Base-by-base conservation (phyloP, 2,113 vertebrate species). In the Rallus limicola region DNA sequence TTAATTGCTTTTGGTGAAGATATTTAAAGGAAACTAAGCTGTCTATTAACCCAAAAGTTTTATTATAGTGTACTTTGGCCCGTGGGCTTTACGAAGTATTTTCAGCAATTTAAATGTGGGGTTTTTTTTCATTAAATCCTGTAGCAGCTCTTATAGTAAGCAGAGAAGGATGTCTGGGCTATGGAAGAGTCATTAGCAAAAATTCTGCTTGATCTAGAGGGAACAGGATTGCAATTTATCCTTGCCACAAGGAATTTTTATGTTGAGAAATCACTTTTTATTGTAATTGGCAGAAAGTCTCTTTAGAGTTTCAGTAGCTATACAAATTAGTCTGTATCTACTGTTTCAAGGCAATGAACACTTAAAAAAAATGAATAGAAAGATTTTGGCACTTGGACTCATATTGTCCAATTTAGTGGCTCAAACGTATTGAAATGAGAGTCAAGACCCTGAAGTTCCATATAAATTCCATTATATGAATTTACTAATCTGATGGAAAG, bases 181-280 rank as follows among this genome's bases (percentile, higher is more conserved):
- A 12, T 33, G 53, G 16, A 82, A 65, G 44, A 93, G 31, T 65
- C 59, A 77, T 91, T 92, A 95, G 63, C n/a, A 90, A 91, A 95
- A 95, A 33, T 29, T 64, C 28, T 50, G 1, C 74, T 82, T 74
- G 25, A 46, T 80, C 71, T 80, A 40, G 77, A 81, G 59, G 79
- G 64, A 88, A 26, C 20, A 88, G 17, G 31, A 74, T 59, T 86
- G 59, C 52, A 88, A 80, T 87, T 94, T 92, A 77, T 85, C 64
- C 56, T 94, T 77, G 55, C 87, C 85, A 82, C 23, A 74, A 87
- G 90, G 44, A 86, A 65, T 64, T 92, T 90, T 59, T 71, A 46
- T 81, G 26, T 67, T 91, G 42, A 93, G 91, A 95, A 89, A 64
- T 62, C 3, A 8, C 44, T 55, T 92, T 76, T 50, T 75, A 68